These are phyloP conservation scores for Betta splendens DNA, from an alignment of 2,797 vertebrate species.

Conservation along the genomic window DNA sequence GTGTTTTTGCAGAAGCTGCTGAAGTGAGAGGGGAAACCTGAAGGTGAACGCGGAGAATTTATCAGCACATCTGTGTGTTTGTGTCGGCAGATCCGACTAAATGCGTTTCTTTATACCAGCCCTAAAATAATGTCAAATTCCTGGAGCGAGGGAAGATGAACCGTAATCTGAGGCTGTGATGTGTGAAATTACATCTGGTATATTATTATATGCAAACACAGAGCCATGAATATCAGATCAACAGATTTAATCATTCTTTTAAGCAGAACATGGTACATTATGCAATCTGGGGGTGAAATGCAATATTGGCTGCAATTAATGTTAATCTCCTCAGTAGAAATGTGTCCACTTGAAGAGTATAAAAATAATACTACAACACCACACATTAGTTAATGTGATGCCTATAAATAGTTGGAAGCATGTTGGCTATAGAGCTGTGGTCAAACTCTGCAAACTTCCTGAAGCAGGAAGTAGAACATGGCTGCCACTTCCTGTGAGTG, in stretches of 20 bases:
- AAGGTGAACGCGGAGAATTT: constrained; percentile 42
- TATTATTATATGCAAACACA: constrained; percentile 17
- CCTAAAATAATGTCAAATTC: constrained; percentile 51
- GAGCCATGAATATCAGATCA: constrained; percentile 28
- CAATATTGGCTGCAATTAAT: not conserved
- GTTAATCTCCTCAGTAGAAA: not conserved
- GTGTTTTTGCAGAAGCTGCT: constrained; percentile 26
- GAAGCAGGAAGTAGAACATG: not conserved
- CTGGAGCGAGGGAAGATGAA: constrained; percentile 34
- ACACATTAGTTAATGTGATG: not conserved
- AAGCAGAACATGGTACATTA: not conserved
- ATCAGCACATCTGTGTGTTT: constrained; percentile 37
- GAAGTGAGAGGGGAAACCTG: constrained; percentile 36
- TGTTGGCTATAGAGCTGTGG: too few species aligned
- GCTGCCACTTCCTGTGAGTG: not conserved
- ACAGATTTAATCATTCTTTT: constrained; percentile 26
- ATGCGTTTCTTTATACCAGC: constrained; percentile 33
- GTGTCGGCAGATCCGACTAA: constrained; percentile 36
- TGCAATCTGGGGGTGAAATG: constrained; percentile 2
- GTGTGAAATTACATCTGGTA: constrained; percentile 58
- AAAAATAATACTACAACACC: not conserved
- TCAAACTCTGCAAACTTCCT: too few species aligned
- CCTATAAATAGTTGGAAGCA: too few species aligned
- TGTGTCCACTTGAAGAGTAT: not conserved
- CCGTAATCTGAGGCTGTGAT: constrained; percentile 46